Evolutionary conservation across 2,113 vertebrate genomes (phyloP).

Genomic region (Aptenodytes patagonicus): DNA sequence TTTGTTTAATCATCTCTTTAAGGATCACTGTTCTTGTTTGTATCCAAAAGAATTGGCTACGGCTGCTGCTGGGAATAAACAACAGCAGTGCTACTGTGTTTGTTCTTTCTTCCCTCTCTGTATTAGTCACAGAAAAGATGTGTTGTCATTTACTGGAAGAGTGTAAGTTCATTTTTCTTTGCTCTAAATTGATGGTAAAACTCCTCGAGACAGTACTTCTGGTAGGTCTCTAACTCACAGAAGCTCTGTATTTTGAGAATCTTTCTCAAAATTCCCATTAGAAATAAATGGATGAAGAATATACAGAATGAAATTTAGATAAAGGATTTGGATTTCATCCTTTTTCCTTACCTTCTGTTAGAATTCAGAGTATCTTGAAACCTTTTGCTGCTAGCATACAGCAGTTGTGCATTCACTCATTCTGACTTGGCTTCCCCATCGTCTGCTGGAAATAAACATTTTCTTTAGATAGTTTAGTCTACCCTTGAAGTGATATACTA

Average conservation of each 20-base stretch:
- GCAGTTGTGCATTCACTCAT: neutral
- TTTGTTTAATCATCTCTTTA: neutral
- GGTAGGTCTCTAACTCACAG: neutral
- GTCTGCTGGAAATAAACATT: neutral
- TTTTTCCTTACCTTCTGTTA: neutral
- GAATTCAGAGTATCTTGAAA: neutral
- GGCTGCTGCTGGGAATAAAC: neutral
- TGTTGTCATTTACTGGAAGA: neutral
- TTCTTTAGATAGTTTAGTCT: neutral
- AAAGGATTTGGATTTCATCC: neutral
- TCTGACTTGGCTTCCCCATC: neutral
- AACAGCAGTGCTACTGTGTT: neutral
- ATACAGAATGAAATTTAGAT: neutral
- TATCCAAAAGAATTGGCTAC: neutral
- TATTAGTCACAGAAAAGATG: neutral
- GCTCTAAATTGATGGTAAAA: neutral
- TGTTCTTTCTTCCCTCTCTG: neutral
- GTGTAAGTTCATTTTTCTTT: neutral
- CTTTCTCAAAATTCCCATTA: neutral
- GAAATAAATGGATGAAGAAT: neutral
- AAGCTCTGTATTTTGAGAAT: neutral
- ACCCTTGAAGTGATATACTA: neutral
- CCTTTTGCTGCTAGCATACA: neutral
- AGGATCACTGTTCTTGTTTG: neutral
- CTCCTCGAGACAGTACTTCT: neutral